Percentiles rank a stretch among this genome's conserved stretches.
Evolutionary conservation across 2,888 invertebrate genomes (phyloP).

Genomic region (Andrena camellia): DNA sequence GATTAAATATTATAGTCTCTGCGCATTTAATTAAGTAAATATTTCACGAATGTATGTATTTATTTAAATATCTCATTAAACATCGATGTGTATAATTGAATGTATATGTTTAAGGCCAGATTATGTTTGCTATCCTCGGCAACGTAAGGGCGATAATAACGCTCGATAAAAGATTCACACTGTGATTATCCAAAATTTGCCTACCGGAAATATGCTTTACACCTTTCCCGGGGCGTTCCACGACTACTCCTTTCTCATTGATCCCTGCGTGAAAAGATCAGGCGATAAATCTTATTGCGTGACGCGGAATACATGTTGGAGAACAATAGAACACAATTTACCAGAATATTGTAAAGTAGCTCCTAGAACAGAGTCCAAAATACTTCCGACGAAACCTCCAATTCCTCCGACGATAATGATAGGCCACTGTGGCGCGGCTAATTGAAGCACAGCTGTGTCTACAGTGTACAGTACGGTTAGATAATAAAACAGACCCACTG

Average conservation of each 20-base stretch:
- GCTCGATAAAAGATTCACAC: constrained; percentile 94
- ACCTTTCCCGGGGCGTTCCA: constrained; percentile 89
- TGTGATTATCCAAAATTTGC: constrained; percentile 93
- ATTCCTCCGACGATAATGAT: constrained; percentile 90
- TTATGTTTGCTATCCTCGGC: constrained; percentile 88
- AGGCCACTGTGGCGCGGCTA: constrained; percentile 92
- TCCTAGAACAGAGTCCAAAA: constrained; percentile 94
- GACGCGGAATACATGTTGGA: background rate
- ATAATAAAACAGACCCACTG: constrained; percentile 91
- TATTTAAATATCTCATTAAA: constrained; percentile 14
- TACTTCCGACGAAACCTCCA: constrained; percentile 92
- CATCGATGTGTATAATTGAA: background rate
- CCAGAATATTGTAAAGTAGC: constrained; percentile 95
- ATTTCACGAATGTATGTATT: constrained; percentile 1
- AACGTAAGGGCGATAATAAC: constrained; percentile 90
- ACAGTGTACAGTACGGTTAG: constrained; percentile 88
- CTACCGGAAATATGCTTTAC: constrained; percentile 92
- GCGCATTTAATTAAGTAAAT: background rate
- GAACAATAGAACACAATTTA: constrained; percentile 69
- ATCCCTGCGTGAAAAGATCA: constrained; percentile 87
- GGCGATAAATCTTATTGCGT: background rate
- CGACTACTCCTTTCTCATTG: constrained; percentile 89
- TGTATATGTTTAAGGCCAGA: constrained; percentile 85
- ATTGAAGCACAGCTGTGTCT: constrained; percentile 86
- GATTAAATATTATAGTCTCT: background rate